These are phyloP conservation scores for Lerista edwardsae DNA, from an alignment of 2,797 vertebrate species.

Conservation along the genomic window DNA sequence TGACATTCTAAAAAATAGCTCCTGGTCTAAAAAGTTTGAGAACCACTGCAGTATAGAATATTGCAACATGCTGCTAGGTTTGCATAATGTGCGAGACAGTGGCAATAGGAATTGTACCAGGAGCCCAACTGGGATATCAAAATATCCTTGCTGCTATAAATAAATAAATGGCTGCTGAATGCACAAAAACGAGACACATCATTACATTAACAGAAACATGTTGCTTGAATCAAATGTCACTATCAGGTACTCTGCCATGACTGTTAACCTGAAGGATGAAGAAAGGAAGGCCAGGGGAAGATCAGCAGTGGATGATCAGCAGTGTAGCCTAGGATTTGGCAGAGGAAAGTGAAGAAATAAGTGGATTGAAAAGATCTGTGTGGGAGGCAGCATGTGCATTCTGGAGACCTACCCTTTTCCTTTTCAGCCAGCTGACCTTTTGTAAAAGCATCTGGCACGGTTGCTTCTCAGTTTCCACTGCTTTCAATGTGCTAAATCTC, in stretches of 20 bases:
- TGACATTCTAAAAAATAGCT: too few species aligned
- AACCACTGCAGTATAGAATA: too few species aligned
- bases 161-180: not conserved
- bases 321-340: not conserved
- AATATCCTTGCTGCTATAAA: not conserved
- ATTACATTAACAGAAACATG: not conserved
- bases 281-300: not conserved
- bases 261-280: not conserved
- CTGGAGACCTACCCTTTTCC: not conserved
- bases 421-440: constrained; percentile 13
- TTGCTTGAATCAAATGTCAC: not conserved
- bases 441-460: constrained; percentile 6
- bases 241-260: not conserved
- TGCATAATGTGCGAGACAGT: not conserved
- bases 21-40: too few species aligned
- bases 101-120: not conserved
- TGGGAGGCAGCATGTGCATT: not conserved
- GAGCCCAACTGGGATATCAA: not conserved
- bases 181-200: not conserved
- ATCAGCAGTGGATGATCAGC: too few species aligned
- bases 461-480: not conserved
- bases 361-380: not conserved
- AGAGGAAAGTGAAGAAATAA: not conserved
- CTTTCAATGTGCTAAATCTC: not conserved
- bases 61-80: not conserved